Evolutionary conservation across 2,113 vertebrate species (phyloP), one percentile per base, ranked within the genome.

Genomic region (Callaeas wilsoni): DNA sequence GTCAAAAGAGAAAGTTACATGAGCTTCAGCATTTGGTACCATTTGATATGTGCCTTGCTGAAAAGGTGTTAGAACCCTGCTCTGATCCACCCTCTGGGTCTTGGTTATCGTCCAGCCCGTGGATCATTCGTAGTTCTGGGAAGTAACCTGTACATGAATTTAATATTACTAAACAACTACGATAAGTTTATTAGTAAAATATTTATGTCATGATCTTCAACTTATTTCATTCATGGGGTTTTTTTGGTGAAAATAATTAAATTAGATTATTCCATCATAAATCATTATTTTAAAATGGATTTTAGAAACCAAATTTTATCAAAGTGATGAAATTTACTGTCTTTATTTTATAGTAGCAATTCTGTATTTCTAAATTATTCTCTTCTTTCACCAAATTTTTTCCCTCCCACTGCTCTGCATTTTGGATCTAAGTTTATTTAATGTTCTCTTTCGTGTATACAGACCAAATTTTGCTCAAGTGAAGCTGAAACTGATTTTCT

Each of bases 1-100:
- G 35, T 91, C 86, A 62, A 49, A 91, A 95, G 74, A 78, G 94
- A 93, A 96, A 95, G 84, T 96, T 76, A 69, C 73, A 57, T 33
- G 69, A 52, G 46, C 55, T 68, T 92, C 96, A 97, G 55, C 93
- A 84, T 71, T 96, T 84, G 52, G 59, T 77, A 25, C 86, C 35
- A 88, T 93, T 95, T 94, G 94, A 91, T 94, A 84, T 89, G 94
- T 94, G 96, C 22, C 9, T 93, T 92, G 80, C 91, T 96, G 80
- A 96, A 95, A 93, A 94, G 83, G 64, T 95, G 39, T 95, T 95
- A 96, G 74, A 89, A 97, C 92, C 93, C 91, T 92, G 76, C 85
- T 80, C 92, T 95, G 89, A 89, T 53, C 87, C 87, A 55, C 93
- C 47, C 75, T 89, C 42, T 96, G 96, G 94, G 86, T 97, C 96